Evolutionary conservation across 2,888 invertebrate genomes (phyloP), one percentile per base, ranked within the genome.

Genomic region (Sphaerophoria taeniata): DNA sequence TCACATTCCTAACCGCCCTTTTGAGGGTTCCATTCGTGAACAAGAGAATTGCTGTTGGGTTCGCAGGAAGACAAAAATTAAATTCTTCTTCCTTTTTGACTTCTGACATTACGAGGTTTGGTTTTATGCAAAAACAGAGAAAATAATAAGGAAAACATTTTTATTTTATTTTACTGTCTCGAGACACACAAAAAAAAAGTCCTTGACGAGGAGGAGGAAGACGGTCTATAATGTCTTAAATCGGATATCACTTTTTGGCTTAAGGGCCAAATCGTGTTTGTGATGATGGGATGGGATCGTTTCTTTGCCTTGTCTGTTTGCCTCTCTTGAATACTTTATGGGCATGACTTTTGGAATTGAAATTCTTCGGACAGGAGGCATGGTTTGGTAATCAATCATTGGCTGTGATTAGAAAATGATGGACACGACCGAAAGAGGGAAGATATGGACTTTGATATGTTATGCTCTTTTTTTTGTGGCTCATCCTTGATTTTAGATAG

Each of bases 331-430:
- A 24, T 24, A 6, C 16, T 7, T 58, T 12, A 16, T 70, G 49
- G 60, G 58, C 31, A 55, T 36, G 45, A 51, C 14, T 39, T 34
- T 16, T 53, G n/a, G 79, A 76, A 79, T 76, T 84, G 79, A 79
- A 75, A 75, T 84, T 75, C 84, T 61, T 39, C 45, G 65, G 75
- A 84, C 49, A 60, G 34, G 43, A 60, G 75, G 24, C 24, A 24
- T 24, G 24, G 24, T 24, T 24, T 24, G 24, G 84, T 84, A 84
- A 84, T 84, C 84, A 84, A 84, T 84, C 84, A 84, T 80, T 75
- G 84, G 74, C 45, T 75, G 84, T 79, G 84, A 84, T 84, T 84
- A 84, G 84, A 84, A 84, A 84, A 84, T 84, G 84, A 84, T 84
- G 75, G 75, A 80, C 79, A 84, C 67, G 69, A 77, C 70, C 60